Percentiles rank a stretch among this genome's conserved stretches.
Conservation (phyloP, 2,113 vertebrate genomes). For the Sebastes fasciatus region DNA sequence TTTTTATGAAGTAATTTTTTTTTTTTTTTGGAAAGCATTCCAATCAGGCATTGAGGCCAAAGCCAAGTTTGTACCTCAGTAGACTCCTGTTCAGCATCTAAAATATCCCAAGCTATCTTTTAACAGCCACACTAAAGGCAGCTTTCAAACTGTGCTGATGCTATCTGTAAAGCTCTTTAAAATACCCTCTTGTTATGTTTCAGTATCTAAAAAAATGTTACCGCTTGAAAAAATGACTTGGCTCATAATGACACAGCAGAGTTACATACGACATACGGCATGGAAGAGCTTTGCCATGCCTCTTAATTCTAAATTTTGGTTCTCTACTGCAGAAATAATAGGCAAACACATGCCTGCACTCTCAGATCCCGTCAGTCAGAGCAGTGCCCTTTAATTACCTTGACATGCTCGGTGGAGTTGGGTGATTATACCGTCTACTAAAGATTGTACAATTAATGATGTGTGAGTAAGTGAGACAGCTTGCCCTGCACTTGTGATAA, state of each 20-base stretch:
- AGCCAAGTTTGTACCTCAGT: constrained; percentile 44
- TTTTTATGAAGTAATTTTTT: constrained; percentile 38
- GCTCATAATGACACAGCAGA: background rate
- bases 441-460: constrained; percentile 24
- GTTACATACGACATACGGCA: background rate
- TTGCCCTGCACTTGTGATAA: background rate
- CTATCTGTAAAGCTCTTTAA: constrained; percentile 22
- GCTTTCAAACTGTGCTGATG: constrained; percentile 16
- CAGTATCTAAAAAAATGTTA: background rate
- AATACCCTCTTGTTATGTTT: constrained; percentile 4
- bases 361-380: constrained; percentile 21
- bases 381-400: constrained; percentile 37
- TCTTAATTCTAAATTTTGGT: background rate
- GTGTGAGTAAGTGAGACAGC: constrained; percentile 11
- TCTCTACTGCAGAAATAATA: background rate
- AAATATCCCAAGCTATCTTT: constrained; percentile 25
- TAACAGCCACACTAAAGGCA: constrained; percentile 25
- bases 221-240: background rate
- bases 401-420: constrained; percentile 32
- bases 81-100: constrained; percentile 20
- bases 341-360: background rate
- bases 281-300: background rate
- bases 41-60: background rate
- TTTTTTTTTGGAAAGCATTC: constrained; percentile 35
- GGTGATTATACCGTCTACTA: constrained; percentile 39